A percentile compares a stretch with the other conserved stretches of the same genome.
phyloP scores from a whole-genome alignment of 2,797 vertebrate species.

The Periophthalmus magnuspinnatus region DNA sequence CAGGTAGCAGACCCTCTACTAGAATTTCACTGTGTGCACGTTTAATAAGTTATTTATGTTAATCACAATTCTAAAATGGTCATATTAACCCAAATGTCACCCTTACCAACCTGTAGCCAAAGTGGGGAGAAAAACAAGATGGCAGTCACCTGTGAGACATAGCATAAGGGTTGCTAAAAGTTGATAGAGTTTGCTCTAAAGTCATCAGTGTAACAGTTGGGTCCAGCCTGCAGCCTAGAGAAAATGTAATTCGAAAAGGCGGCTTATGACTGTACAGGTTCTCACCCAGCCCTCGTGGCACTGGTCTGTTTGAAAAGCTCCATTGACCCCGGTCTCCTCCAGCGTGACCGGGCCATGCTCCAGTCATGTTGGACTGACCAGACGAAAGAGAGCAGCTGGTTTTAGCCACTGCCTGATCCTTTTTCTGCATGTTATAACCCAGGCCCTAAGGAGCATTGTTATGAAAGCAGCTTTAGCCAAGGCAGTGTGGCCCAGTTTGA shows the following conservation, averaged over 20 bases:
- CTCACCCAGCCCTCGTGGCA: slow-evolving; percentile 37
- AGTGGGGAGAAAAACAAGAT: neutral
- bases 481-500: slow-evolving; percentile 68
- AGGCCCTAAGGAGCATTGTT: slow-evolving; percentile 46
- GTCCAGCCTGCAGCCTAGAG: slow-evolving; percentile 48
- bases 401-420: slow-evolving; percentile 10
- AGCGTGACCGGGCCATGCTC: slow-evolving; percentile 17
- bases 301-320: slow-evolving; percentile 23
- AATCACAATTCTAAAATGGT: too few species aligned
- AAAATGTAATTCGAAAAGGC: slow-evolving; percentile 65
- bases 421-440: slow-evolving; percentile 16
- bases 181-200: neutral
- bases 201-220: slow-evolving; percentile 47
- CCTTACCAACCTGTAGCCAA: neutral
- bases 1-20: too few species aligned
- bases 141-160: neutral
- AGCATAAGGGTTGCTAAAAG: neutral
- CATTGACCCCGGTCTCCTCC: slow-evolving; percentile 34
- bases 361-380: slow-evolving; percentile 23
- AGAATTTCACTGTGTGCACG: too few species aligned
- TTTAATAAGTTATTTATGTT: too few species aligned
- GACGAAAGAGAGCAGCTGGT: slow-evolving; percentile 33
- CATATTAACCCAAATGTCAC: neutral
- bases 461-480: slow-evolving; percentile 62
- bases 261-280: slow-evolving; percentile 54